Evolutionary conservation across 1,140 invertebrate species (phyloP).

Genomic region (Leptoteleia sp.): DNA sequence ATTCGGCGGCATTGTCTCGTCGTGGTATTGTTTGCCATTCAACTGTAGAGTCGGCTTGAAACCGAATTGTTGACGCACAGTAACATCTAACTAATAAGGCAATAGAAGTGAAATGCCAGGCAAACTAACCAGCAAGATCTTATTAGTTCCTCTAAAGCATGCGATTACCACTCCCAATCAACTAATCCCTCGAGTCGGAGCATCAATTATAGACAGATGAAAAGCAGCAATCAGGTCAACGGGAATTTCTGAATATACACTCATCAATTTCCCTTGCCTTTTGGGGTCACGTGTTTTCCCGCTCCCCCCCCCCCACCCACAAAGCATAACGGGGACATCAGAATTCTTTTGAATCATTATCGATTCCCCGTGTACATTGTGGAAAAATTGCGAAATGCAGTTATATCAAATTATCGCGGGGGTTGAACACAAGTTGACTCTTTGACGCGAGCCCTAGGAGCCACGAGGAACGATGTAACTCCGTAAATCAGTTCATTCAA

Average conservation of each 20-base stretch:
- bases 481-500: no score
- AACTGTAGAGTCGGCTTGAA: conserved; percentile 3
- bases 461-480: no score
- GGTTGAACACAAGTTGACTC: no score
- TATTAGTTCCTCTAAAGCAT: conserved; percentile 60
- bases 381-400: conserved; percentile 1
- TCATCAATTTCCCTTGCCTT: conserved; percentile 59
- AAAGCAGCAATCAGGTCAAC: conserved; percentile 64
- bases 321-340: conserved; percentile 36
- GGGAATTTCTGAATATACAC: conserved; percentile 51
- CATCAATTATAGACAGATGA: conserved; percentile 60
- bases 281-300: conserved; percentile 35
- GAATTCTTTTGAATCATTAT: conserved; percentile 43
- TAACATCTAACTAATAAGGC: conserved; percentile 50
- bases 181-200: conserved; percentile 61
- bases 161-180: conserved; percentile 56
- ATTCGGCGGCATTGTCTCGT: conserved; percentile 19
- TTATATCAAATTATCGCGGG: background rate
- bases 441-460: no score
- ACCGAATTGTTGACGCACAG: conserved; percentile 43
- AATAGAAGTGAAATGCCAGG: conserved; percentile 43
- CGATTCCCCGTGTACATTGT: conserved; percentile 2
- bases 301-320: conserved; percentile 30
- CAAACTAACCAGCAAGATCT: conserved; percentile 58
- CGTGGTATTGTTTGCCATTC: conserved; percentile 17